These are phyloP conservation scores for Formica aserva DNA, from an alignment of 2,888 invertebrate species.

Conservation along the genomic window DNA sequence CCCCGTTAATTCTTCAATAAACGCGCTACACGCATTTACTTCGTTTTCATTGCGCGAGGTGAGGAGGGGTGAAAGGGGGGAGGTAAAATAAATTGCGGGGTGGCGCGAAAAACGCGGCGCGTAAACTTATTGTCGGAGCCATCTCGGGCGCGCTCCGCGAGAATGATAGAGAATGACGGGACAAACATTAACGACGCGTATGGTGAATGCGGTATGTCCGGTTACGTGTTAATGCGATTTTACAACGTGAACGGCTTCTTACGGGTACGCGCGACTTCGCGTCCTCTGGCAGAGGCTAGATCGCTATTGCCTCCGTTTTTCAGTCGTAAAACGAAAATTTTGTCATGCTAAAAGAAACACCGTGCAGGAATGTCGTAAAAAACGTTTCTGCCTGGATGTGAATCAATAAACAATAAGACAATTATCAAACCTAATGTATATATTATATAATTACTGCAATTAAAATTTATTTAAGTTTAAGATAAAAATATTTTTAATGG, in stretches of 20 bases:
- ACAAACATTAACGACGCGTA: constrained; percentile 59
- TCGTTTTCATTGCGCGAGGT: constrained; percentile 37
- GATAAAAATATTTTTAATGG: not conserved
- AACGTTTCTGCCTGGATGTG: not conserved
- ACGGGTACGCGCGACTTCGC: constrained; percentile 50
- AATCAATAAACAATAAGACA: not conserved
- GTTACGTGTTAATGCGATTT: constrained; percentile 67
- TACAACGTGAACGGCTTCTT: constrained; percentile 61
- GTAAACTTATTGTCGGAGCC: constrained; percentile 50
- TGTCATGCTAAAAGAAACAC: not conserved
- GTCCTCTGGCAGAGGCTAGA: constrained; percentile 34
- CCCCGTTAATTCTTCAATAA: constrained; percentile 46
- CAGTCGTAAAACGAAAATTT: constrained; percentile 26
- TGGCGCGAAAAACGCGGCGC: not conserved
- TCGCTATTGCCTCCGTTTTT: constrained; percentile 27
- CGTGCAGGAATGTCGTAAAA: not conserved
- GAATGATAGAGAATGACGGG: constrained; percentile 54
- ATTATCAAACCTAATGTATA: not conserved
- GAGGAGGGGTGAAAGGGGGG: not conserved
- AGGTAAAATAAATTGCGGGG: constrained; percentile 43
- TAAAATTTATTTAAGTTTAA: not conserved
- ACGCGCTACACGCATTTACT: constrained; percentile 31
- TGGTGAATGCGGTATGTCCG: constrained; percentile 61
- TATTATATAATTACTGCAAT: not conserved
- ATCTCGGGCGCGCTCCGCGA: constrained; percentile 35